Evolutionary conservation across 2,888 invertebrate genomes (phyloP), one percentile per base, ranked within the genome.

Genomic region (Thymelicus lineola): DNA sequence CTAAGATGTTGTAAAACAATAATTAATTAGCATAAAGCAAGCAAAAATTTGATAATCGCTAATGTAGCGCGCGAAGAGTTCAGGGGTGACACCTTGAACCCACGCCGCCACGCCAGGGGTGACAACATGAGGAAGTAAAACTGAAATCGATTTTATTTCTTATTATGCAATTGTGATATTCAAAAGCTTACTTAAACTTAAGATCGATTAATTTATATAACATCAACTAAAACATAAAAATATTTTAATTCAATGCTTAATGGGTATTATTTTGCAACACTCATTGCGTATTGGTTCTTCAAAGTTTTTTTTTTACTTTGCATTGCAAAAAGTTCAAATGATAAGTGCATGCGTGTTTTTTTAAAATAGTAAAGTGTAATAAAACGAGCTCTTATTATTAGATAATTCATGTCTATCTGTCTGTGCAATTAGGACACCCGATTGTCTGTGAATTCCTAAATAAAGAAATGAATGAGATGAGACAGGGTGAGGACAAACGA

Each of bases 1-100:
- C n/a, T 45, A 35, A 48, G 15, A 50, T 62, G 62, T 62, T 50
- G 62, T 36, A 62, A 48, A 35, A 36, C 2, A 35, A 46, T n/a
- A 36, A 62, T 50, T 50, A 50, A 62, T 62, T 48, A 62, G 7
- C 36, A 12, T 7, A n/a, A 62, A 50, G 9, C 28, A 20, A 45
- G 61, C 14, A 61, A 28, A n/a, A 42, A 59, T 9, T 15, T 42
- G 38, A 61, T 46, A 53, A 53, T 50, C 48, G 60, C 20, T 60
- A 38, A 60, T 62, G 35, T 48, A n/a, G 38, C n/a, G 20, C 38
- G 35, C 38, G 28, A 48, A 1, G 38, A 63, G 53, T 20, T 57
- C 55, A 57, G 46, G 45, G 57, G 65, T 45, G 35, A 65, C 38
- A 20, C 62, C 68, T 68, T 68, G 68, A 68, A 62, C 68, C 46